Evolutionary conservation across 2,797 vertebrate genomes (phyloP).

Genomic region (Esox lucius): DNA sequence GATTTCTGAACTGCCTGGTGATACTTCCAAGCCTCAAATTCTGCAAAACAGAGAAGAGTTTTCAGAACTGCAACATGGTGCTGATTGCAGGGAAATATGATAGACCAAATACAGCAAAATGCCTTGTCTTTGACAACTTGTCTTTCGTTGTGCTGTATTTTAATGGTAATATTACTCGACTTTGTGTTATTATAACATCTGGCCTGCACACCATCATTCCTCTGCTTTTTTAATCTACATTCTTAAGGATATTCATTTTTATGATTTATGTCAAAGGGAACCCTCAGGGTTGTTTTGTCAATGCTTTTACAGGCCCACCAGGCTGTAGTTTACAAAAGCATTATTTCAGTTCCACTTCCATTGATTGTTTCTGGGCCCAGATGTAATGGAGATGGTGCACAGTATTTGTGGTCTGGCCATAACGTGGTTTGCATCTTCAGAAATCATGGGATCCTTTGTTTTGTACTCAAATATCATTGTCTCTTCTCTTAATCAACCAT

Average conservation of each 20-base stretch:
- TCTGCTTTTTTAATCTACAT: no score
- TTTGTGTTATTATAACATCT: background rate
- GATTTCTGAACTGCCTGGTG: background rate
- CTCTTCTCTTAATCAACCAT: constrained; percentile 46
- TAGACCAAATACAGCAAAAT: background rate
- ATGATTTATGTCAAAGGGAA: background rate
- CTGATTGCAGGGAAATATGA: background rate
- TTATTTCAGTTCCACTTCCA: background rate
- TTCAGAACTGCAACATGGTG: background rate
- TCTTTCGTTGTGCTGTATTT: background rate
- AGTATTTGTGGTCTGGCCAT: background rate
- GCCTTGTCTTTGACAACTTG: background rate
- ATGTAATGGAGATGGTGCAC: background rate
- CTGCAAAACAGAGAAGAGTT: background rate
- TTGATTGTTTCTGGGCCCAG: background rate
- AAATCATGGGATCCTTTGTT: background rate
- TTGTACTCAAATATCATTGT: constrained; percentile 49
- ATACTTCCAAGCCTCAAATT: background rate
- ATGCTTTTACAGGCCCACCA: background rate
- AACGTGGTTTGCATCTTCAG: background rate
- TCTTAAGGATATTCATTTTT: background rate
- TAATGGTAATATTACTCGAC: background rate
- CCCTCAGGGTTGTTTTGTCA: background rate
- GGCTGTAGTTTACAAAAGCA: background rate
- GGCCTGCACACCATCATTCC: background rate